Evolutionary conservation across 2,888 invertebrate species (phyloP).

Genomic region (Malthinus seriepunctatus): DNA sequence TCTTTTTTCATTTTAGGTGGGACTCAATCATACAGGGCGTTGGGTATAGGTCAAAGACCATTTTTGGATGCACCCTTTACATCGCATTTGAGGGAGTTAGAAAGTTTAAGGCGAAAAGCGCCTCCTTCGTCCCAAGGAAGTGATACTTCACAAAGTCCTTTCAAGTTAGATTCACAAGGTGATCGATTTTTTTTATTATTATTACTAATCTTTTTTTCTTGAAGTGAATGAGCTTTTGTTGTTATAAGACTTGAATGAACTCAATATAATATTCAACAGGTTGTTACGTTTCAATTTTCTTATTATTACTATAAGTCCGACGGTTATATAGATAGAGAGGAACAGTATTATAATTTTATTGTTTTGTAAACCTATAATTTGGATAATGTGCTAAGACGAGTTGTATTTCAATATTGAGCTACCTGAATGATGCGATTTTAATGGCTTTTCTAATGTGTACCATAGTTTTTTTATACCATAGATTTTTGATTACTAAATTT

Average conservation of each 20-base stretch:
- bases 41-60: conserved; percentile 75
- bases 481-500: conserved; percentile 4
- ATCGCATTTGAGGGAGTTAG: conserved; percentile 69
- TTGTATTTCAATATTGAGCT: conserved; percentile 27
- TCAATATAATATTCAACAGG: conserved; percentile 35
- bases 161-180: conserved; percentile 37
- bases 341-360: conserved; percentile 31
- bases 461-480: conserved; percentile 2
- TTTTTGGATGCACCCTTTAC: conserved; percentile 67
- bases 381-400: conserved; percentile 28
- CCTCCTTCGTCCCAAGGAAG: conserved; percentile 52
- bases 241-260: conserved; percentile 14
- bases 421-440: conserved; percentile 27
- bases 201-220: neutral
- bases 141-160: conserved; percentile 37
- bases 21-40: conserved; percentile 72
- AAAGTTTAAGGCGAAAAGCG: conserved; percentile 68
- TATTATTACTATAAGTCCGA: conserved; percentile 34
- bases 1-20: conserved; percentile 45
- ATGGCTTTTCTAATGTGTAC: conserved; percentile 6
- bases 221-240: neutral
- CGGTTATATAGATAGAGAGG: conserved; percentile 31
- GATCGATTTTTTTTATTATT: conserved; percentile 7
- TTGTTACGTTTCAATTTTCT: conserved; percentile 39
- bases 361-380: conserved; percentile 26